Evolutionary conservation across 1,140 invertebrate species (phyloP).

Genomic region (Oscheius sp.): DNA sequence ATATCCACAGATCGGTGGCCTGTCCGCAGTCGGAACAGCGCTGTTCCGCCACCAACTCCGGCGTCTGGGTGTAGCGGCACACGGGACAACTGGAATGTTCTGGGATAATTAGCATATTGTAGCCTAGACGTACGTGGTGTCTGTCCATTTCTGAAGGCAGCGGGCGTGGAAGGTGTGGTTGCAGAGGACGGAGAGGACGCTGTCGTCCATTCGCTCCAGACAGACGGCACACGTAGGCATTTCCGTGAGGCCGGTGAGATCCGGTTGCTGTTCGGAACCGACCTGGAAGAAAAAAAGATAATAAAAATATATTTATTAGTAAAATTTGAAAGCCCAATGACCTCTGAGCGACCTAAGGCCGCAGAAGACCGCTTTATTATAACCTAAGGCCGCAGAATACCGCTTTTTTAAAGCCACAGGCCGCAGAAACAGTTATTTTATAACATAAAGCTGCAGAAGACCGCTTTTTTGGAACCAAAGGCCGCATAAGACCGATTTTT

Average conservation of each 20-base stretch:
- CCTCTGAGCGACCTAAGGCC: background rate
- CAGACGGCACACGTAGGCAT: conserved; percentile 96
- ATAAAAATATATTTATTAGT: conserved; percentile 25
- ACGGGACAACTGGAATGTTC: conserved; percentile 67
- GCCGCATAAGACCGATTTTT: too few species aligned
- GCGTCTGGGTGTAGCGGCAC: conserved; percentile 74
- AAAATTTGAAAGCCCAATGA: too few species aligned
- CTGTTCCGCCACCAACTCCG: conserved; percentile 79
- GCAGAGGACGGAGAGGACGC: conserved; percentile 92
- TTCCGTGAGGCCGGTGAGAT: conserved; percentile 77
- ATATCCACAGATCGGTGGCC: conserved; percentile 88
- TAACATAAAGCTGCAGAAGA: too few species aligned
- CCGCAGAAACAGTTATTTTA: too few species aligned
- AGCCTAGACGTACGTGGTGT: conserved; percentile 69
- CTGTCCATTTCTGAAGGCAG: conserved; percentile 93
- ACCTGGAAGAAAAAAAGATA: conserved; percentile 53
- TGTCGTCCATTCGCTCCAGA: conserved; percentile 86
- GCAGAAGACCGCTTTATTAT: too few species aligned
- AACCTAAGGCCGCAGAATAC: too few species aligned
- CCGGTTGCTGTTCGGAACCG: conserved; percentile 67
- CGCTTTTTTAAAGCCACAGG: too few species aligned
- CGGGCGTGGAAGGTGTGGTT: conserved; percentile 95
- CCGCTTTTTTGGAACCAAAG: too few species aligned
- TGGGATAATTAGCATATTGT: background rate
- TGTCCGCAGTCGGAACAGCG: conserved; percentile 75